Evolutionary conservation across 2,888 invertebrate species (phyloP).

Genomic region (Eupithecia inturbata): DNA sequence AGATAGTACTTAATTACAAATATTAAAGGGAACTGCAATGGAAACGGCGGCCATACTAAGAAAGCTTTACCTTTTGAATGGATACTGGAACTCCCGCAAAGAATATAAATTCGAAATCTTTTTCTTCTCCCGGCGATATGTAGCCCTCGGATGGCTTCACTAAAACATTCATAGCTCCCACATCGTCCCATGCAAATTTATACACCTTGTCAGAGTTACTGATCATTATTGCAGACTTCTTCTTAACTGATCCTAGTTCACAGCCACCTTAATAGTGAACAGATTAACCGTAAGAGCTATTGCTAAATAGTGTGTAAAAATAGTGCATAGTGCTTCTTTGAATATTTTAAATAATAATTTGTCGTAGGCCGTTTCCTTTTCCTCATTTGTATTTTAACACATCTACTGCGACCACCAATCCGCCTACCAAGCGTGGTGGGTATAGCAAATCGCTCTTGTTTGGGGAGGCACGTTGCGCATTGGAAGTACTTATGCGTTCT

Average conservation of each 20-base stretch:
- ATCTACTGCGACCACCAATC: not conserved
- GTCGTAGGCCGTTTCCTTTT: no score
- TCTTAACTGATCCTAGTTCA: slow-evolving; percentile 66
- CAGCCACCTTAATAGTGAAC: slow-evolving; percentile 65
- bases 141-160: slow-evolving; percentile 74
- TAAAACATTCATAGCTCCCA: slow-evolving; percentile 57
- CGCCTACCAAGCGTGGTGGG: not conserved
- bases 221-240: slow-evolving; percentile 69
- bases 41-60: no score
- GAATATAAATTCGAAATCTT: slow-evolving; percentile 75
- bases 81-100: slow-evolving; percentile 62
- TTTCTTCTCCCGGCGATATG: slow-evolving; percentile 79
- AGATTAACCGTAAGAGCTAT: not conserved
- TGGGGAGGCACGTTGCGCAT: no score
- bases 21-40: no score
- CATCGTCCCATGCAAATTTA: slow-evolving; percentile 69
- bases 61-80: slow-evolving; percentile 58
- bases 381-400: not conserved
- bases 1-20: no score
- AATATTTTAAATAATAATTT: no score
- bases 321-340: not conserved
- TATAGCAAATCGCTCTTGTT: not conserved
- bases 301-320: not conserved
- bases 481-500: no score
- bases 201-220: slow-evolving; percentile 80